Conservation (phyloP, 92 coral and sea anemone genomes). For the Siderastrea siderea region DNA sequence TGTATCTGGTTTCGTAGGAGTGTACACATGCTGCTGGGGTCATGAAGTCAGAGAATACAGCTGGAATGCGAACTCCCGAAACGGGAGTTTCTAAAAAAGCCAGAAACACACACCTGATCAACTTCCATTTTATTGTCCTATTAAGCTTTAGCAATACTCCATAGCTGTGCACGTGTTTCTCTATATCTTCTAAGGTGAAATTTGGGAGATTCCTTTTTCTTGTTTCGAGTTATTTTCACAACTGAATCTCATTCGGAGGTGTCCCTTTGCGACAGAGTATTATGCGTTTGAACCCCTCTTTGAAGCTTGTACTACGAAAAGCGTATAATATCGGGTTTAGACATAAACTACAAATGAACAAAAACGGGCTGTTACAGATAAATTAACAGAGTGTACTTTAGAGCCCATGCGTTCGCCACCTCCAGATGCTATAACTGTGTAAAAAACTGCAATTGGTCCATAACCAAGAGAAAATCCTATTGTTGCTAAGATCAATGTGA, state of each 20-base stretch:
- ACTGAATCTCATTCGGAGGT: neutral
- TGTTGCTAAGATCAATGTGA: neutral
- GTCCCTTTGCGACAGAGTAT: neutral
- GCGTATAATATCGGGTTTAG: neutral
- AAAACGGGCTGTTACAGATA: neutral
- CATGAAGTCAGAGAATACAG: too few species aligned
- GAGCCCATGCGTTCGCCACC: neutral
- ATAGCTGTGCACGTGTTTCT: too few species aligned
- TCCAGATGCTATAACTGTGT: neutral
- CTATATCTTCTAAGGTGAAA: too few species aligned
- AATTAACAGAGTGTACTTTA: neutral
- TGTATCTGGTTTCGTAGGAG: too few species aligned
- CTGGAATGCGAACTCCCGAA: too few species aligned
- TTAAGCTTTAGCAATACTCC: too few species aligned
- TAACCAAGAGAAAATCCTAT: neutral
- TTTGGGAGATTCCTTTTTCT: too few species aligned
- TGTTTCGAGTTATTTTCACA: neutral
- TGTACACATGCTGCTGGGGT: too few species aligned
- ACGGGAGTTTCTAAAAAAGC: too few species aligned
- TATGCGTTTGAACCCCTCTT: neutral
- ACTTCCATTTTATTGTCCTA: too few species aligned
- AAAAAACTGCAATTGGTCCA: neutral
- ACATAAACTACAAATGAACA: neutral
- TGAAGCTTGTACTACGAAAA: neutral
- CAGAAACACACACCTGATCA: too few species aligned